phyloP scores from a whole-genome alignment of 2,113 vertebrate species.

The Halichoeres trimaculatus region DNA sequence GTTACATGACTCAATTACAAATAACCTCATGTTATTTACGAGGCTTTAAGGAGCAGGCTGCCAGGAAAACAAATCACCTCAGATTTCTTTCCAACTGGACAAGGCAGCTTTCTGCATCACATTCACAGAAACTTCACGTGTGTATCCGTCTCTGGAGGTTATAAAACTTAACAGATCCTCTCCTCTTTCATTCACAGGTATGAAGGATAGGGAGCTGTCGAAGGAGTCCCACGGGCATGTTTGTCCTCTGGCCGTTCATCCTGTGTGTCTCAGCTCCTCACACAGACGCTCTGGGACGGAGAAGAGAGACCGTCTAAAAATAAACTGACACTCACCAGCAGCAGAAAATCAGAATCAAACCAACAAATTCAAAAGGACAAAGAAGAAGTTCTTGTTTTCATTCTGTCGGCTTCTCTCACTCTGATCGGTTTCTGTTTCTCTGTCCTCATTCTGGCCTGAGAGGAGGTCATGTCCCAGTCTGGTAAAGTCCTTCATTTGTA shows the following conservation, averaged over 20 bases:
- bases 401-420: slow-evolving; percentile 13
- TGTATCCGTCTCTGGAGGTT: not conserved
- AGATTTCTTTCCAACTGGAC: no score
- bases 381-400: slow-evolving; percentile 6
- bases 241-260: slow-evolving; percentile 60
- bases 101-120: not conserved
- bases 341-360: slow-evolving; percentile 38
- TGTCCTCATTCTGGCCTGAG: slow-evolving; percentile 55
- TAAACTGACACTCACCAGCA: slow-evolving; percentile 64
- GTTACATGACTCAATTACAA: not conserved
- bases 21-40: not conserved
- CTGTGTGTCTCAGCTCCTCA: slow-evolving; percentile 51
- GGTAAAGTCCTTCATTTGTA: slow-evolving; percentile 83
- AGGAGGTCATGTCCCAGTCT: slow-evolving; percentile 81
- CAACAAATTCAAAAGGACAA: slow-evolving; percentile 25
- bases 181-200: slow-evolving; percentile 66
- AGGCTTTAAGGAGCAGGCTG: no score
- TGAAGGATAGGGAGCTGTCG: slow-evolving; percentile 56
- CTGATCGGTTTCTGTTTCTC: slow-evolving; percentile 47
- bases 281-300: slow-evolving; percentile 46
- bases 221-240: slow-evolving; percentile 57
- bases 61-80: no score
- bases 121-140: not conserved
- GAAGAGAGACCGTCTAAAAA: slow-evolving; percentile 67
- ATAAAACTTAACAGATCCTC: not conserved